Conservation (phyloP, 2,797 vertebrate species). For the Tympanoctomys barrerae region DNA sequence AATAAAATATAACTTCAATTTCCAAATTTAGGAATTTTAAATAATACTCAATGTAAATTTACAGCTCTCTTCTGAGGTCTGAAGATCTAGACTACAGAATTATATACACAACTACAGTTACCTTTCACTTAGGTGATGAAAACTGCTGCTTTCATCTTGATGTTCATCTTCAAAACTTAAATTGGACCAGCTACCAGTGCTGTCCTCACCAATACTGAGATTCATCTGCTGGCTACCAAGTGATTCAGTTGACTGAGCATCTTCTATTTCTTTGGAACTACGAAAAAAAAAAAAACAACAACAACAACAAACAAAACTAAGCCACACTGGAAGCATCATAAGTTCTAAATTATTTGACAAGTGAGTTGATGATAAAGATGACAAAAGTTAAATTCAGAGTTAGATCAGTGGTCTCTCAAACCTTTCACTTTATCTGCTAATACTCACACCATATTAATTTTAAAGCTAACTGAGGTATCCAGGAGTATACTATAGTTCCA, state of each 20-base stretch:
- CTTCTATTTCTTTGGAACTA: constrained; percentile 93
- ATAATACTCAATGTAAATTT: not conserved
- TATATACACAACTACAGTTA: constrained; percentile 82
- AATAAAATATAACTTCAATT: constrained; percentile 54
- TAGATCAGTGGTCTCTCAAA: not conserved
- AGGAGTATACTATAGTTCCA: not conserved
- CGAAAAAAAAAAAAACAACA: constrained; percentile 41
- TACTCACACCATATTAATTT: not conserved
- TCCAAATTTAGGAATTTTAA: constrained; percentile 50
- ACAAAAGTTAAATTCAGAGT: constrained; percentile 1
- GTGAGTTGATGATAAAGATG: constrained; percentile 26
- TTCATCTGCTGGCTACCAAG: constrained; percentile 94
- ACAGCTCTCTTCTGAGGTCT: not conserved
- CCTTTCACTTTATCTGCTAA: not conserved
- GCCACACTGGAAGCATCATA: constrained; percentile 70
- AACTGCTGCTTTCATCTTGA: constrained; percentile 98
- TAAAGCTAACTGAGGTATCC: not conserved
- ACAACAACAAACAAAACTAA: constrained; percentile 59
- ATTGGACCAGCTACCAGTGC: constrained; percentile 99
- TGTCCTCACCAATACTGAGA: constrained; percentile 96
- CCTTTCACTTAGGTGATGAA: constrained; percentile 99
- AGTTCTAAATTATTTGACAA: constrained; percentile 44
- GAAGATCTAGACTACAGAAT: not conserved
- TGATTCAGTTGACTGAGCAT: constrained; percentile 92
- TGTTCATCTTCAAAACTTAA: constrained; percentile 99